Percentiles rank a stretch among this genome's conserved stretches.
Conservation (phyloP, 2,113 vertebrate species). For the Xiphias gladius region DNA sequence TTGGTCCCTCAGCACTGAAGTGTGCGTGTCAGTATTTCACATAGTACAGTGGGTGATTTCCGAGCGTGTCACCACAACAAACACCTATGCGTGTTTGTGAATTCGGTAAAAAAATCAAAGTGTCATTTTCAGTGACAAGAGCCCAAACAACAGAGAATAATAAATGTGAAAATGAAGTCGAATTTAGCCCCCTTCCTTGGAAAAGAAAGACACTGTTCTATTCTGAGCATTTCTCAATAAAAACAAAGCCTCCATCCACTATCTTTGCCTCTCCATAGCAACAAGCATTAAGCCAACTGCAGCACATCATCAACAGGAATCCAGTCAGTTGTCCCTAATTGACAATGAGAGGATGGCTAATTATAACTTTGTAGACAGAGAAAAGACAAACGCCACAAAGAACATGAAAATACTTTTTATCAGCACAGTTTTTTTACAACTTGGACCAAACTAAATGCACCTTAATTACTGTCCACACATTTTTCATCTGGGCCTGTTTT, state of each 20-base stretch:
- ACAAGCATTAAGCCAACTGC: slow-evolving; percentile 72
- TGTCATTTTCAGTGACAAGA: slow-evolving; percentile 19
- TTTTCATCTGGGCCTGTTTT: slow-evolving; percentile 29
- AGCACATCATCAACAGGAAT: slow-evolving; percentile 69
- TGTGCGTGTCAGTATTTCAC: slow-evolving; percentile 27
- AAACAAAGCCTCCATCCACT: slow-evolving; percentile 32
- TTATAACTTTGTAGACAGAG: slow-evolving; percentile 70
- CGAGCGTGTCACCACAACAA: not conserved
- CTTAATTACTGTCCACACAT: slow-evolving; percentile 48
- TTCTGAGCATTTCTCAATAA: slow-evolving; percentile 56
- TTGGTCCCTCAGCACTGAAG: not conserved
- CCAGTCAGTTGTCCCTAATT: slow-evolving; percentile 72
- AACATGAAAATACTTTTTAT: slow-evolving; percentile 38
- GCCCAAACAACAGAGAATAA: slow-evolving; percentile 6
- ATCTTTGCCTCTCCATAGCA: slow-evolving; percentile 78
- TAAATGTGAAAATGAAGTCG: not conserved
- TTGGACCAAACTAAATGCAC: slow-evolving; percentile 40
- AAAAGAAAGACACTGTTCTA: slow-evolving; percentile 41
- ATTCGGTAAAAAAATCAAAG: not conserved
- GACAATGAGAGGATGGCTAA: slow-evolving; percentile 69
- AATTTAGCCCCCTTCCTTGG: slow-evolving; percentile 1
- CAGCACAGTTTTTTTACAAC: slow-evolving; percentile 45
- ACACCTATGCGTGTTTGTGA: not conserved
- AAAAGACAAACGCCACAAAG: slow-evolving; percentile 49
- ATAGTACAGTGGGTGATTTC: not conserved